Base-by-base conservation (phyloP, 35 echinoderm and acorn worm genomes). In the Holothuria glaberrima region DNA sequence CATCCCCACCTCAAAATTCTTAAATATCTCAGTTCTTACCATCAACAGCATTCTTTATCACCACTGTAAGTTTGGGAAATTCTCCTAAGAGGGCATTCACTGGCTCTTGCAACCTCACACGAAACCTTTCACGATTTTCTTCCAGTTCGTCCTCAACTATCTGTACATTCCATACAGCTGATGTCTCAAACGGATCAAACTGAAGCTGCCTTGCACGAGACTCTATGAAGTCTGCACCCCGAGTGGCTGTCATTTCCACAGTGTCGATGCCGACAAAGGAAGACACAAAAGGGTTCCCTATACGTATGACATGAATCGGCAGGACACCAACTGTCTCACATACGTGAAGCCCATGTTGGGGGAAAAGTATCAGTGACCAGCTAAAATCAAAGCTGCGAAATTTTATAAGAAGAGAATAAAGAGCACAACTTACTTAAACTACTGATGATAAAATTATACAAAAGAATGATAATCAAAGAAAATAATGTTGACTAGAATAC, bases 311-410 rank as follows among this genome's bases (percentile, higher is more conserved):
- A 12, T 87, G 68, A 22, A 99, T 86, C 41, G 91, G 88, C 4
- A 99, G 91, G 3, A 83, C 84, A 21, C 97, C 97, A 5, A 87
- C 67, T n/a, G 79, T 93, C 86, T 99, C 97, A 59, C 97, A 99
- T 7, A 99, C 83, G 65, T 93, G 86, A 27, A 81, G 75, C 19
- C 90, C 80, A 7, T 81, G 20, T 22, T 86, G 59, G n/a, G 48
- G 76, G 38, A 99, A 93, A 21, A 79, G 86, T 19, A 95, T 86
- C 32, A 91, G 68, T 3, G 97, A 60, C 97, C 97, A 99, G 34
- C 80, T 70, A 44, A 99, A 93, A 16, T 94, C 92, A 99, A 99
- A 99, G 57, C 96, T 98, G 90, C 17, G 17, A 85, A 86, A 52
- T 68, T 14, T 17, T 77, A 63, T 0, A 63, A 64, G 58, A 66